phyloP scores from a whole-genome alignment of 37 sponge, comb jelly and placozoan species.

The Cladorhizidae sp. region DNA sequence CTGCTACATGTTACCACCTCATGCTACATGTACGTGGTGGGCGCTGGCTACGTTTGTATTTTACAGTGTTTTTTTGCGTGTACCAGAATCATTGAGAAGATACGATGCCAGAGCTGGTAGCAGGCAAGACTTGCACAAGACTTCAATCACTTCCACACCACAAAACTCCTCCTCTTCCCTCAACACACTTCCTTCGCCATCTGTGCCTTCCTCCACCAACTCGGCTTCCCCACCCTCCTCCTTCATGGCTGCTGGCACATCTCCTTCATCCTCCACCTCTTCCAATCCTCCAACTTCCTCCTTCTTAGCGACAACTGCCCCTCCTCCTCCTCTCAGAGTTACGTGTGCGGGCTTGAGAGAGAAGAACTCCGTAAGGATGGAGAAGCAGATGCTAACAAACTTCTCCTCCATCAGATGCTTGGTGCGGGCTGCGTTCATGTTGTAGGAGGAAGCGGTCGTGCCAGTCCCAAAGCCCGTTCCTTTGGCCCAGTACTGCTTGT shows the following conservation, averaged over 20 bases:
- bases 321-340: background rate
- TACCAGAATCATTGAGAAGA: slow-evolving; percentile 84
- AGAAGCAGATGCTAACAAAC: slow-evolving; percentile 55
- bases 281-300: background rate
- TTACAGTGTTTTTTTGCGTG: too few species aligned
- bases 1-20: too few species aligned
- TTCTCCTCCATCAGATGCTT: slow-evolving; percentile 74
- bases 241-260: background rate
- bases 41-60: too few species aligned
- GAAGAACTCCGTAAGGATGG: slow-evolving; percentile 57
- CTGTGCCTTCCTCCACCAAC: background rate
- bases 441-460: slow-evolving; percentile 74
- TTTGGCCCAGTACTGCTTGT: slow-evolving; percentile 85
- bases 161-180: background rate
- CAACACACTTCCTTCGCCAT: background rate
- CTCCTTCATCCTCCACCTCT: slow-evolving; percentile 12
- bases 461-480: slow-evolving; percentile 95
- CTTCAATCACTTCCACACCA: slow-evolving; percentile 19
- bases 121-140: slow-evolving; percentile 65
- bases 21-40: too few species aligned
- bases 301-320: background rate
- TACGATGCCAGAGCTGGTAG: slow-evolving; percentile 81
- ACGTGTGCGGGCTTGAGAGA: background rate
- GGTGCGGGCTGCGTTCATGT: slow-evolving; percentile 66
- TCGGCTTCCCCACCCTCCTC: background rate